Evolutionary conservation across 2,113 vertebrate species (phyloP).

Genomic region (Ptilorrhoa leucosticta): DNA sequence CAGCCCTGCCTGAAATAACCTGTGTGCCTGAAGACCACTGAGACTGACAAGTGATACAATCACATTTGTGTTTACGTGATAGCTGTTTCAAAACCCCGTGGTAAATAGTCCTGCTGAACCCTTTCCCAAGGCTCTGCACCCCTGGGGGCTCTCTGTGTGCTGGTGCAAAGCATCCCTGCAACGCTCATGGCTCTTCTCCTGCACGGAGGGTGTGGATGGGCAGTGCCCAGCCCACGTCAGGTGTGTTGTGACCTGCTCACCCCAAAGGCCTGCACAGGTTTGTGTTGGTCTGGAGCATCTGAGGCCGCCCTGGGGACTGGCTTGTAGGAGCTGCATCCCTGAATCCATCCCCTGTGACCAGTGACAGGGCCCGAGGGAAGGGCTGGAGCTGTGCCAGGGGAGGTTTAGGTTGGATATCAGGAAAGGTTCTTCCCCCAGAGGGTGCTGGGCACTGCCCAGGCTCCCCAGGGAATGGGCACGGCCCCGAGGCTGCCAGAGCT

Average conservation of each 20-base stretch:
- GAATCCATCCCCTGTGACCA: neutral
- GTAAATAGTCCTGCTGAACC: neutral
- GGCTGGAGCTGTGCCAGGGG: neutral
- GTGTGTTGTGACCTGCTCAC: neutral
- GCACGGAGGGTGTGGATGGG: rapidly evolving
- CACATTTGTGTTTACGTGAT: neutral
- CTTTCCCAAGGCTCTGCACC: neutral
- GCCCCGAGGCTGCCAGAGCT: neutral
- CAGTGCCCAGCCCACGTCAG: neutral
- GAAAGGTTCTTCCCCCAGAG: neutral
- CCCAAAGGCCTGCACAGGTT: neutral
- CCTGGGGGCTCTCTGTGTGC: neutral
- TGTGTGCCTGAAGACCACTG: neutral
- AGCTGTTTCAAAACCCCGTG: neutral
- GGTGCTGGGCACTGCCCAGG: neutral
- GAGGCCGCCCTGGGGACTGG: neutral
- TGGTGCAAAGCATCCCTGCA: neutral
- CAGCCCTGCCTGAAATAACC: neutral
- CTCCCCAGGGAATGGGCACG: neutral
- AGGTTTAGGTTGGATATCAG: neutral
- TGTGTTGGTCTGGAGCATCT: neutral
- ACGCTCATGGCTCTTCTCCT: rapidly evolving
- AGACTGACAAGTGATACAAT: neutral
- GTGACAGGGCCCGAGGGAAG: rapidly evolving
- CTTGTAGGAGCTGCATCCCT: neutral